A percentile compares a stretch with the other conserved stretches of the same genome.
Evolutionary conservation across 2,113 vertebrate species (phyloP).

Genomic region (Scopus umbretta): DNA sequence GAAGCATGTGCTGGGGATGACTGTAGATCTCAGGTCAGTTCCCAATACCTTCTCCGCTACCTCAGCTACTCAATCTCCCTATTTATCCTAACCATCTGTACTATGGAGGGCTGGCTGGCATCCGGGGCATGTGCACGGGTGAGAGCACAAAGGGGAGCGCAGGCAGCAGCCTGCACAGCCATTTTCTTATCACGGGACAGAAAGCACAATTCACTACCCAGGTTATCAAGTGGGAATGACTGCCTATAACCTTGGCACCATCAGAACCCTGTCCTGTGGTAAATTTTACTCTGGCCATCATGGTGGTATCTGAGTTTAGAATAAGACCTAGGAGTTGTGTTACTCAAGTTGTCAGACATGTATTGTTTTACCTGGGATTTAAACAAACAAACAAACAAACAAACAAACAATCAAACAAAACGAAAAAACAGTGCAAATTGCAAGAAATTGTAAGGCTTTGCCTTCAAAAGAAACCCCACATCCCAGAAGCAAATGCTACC

Average conservation of each 20-base stretch:
- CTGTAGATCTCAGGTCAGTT: background rate
- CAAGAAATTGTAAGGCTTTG: background rate
- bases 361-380: background rate
- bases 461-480: background rate
- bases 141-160: accelerated
- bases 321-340: background rate
- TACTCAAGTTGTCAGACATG: background rate
- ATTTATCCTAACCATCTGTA: background rate
- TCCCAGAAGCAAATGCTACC: background rate
- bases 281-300: background rate
- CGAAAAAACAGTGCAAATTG: background rate
- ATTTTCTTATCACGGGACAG: background rate
- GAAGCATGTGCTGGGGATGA: background rate
- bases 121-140: accelerated
- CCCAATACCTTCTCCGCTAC: accelerated
- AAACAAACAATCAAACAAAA: background rate
- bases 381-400: too few relatives aligned
- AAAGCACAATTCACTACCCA: background rate
- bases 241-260: background rate
- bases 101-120: background rate
- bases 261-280: background rate
- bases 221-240: background rate
- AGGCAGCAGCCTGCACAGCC: background rate
- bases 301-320: background rate
- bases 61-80: background rate